These are phyloP conservation scores for Mythimna lalbum DNA, from an alignment of 2,888 invertebrate genomes.

Conservation along the genomic window DNA sequence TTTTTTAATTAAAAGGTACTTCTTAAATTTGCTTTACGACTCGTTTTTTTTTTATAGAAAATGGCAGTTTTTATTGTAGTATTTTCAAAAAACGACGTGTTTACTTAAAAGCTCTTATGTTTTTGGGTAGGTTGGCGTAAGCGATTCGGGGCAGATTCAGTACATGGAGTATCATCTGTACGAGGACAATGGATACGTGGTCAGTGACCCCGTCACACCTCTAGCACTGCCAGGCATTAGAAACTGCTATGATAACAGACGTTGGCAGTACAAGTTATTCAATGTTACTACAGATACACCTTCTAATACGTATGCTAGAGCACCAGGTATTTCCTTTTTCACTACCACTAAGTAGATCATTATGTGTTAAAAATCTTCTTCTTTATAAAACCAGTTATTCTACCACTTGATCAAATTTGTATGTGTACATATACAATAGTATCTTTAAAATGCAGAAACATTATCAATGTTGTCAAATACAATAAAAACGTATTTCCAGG, in stretches of 20 bases:
- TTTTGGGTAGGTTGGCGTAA: slow-evolving; percentile 85
- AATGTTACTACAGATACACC: slow-evolving; percentile 92
- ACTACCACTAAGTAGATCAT: not conserved
- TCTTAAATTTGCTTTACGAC: too few relatives aligned
- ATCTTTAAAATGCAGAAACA: not conserved
- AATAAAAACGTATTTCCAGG: slow-evolving; percentile 78
- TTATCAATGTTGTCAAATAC: not conserved
- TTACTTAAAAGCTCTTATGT: not conserved
- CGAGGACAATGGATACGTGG: slow-evolving; percentile 88
- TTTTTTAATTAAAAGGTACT: too few relatives aligned
- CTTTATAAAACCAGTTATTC: not conserved
- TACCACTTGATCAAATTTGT: not conserved
- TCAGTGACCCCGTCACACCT: slow-evolving; percentile 88
- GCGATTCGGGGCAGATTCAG: slow-evolving; percentile 92
- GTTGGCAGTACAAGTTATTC: slow-evolving; percentile 80
- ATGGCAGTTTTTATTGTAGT: not conserved
- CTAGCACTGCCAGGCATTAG: slow-evolving; percentile 77
- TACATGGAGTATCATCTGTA: slow-evolving; percentile 91
- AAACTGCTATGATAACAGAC: slow-evolving; percentile 91
- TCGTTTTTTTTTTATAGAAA: not conserved
- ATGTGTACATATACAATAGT: not conserved
- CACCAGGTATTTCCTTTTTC: slow-evolving; percentile 90
- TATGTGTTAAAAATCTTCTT: not conserved
- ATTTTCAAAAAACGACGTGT: not conserved
- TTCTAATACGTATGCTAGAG: slow-evolving; percentile 92